A percentile compares a stretch with the other conserved stretches of the same genome.
Conservation (phyloP, 53 echinoderm and acorn worm genomes). For the Mesocentrotus franciscanus region DNA sequence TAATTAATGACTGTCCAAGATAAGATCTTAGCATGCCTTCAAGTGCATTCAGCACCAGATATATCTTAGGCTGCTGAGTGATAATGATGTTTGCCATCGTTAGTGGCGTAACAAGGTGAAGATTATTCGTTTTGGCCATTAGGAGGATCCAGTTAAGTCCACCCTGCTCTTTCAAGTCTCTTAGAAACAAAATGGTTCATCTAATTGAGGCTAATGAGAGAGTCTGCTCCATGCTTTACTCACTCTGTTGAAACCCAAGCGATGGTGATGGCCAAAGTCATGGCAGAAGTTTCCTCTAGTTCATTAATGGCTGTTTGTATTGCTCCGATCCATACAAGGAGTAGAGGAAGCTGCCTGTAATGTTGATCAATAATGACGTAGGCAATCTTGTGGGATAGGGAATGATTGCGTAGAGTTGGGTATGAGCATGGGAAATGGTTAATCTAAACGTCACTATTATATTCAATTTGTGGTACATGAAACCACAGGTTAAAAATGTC, state of each 20-base stretch:
- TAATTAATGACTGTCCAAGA: slow-evolving; percentile 10
- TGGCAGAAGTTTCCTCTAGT: neutral
- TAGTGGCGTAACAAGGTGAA: neutral
- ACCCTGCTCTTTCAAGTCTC: neutral
- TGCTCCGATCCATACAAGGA: neutral
- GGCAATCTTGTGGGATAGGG: neutral
- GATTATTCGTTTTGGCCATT: slow-evolving; percentile 20
- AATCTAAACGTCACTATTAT: neutral
- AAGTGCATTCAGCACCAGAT: slow-evolving; percentile 21
- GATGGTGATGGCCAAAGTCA: neutral
- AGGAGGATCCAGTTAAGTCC: neutral
- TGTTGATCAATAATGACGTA: slow-evolving; percentile 15
- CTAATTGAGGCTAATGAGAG: slow-evolving; percentile 30
- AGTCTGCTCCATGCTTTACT: neutral
- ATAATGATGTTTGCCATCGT: slow-evolving; percentile 30
- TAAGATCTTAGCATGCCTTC: slow-evolving; percentile 2
- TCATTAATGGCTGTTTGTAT: neutral
- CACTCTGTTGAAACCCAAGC: neutral
- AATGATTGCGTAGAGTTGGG: slow-evolving; percentile 21
- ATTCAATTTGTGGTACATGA: slow-evolving; percentile 38
- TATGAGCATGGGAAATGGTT: slow-evolving; percentile 35
- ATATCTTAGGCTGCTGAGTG: neutral
- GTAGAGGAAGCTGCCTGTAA: neutral
- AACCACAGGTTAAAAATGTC: slow-evolving; percentile 29
- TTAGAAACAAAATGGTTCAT: slow-evolving; percentile 14